Percentiles rank a stretch among this genome's conserved stretches.
Conservation (phyloP, 2,797 vertebrate genomes). For the Australoheros facetus region DNA sequence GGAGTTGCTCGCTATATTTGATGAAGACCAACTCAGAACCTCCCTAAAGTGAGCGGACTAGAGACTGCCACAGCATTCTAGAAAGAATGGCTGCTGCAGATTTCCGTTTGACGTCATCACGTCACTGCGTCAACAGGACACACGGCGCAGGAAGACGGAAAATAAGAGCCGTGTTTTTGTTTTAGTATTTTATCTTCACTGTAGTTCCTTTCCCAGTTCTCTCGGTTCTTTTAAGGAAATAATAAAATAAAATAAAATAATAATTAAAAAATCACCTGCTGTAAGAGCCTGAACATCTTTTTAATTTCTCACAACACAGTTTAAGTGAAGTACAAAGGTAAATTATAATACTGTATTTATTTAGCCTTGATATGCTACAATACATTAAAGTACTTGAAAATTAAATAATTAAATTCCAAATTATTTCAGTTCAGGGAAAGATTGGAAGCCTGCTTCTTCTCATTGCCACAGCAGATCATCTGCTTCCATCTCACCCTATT, state of each 20-base stretch:
- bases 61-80: constrained; percentile 64
- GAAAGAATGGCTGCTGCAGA: constrained; percentile 63
- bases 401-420: background rate
- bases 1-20: background rate
- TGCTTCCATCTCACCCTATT: background rate
- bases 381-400: background rate
- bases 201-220: background rate
- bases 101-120: constrained; percentile 64
- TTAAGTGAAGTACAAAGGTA: background rate
- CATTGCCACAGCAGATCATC: background rate
- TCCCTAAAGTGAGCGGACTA: constrained; percentile 24
- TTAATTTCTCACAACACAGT: background rate
- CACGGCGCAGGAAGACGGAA: background rate
- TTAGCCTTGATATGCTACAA: background rate
- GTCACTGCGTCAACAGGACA: background rate
- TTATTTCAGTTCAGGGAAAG: background rate
- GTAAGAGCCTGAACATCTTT: background rate
- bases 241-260: background rate
- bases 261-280: background rate
- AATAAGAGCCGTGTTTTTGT: background rate
- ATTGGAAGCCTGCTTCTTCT: background rate
- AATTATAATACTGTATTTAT: background rate
- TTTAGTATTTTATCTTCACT: background rate
- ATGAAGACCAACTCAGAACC: background rate
- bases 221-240: background rate